Evolutionary conservation across 1,140 invertebrate species (phyloP).

Genomic region (Vanessa tameamea): DNA sequence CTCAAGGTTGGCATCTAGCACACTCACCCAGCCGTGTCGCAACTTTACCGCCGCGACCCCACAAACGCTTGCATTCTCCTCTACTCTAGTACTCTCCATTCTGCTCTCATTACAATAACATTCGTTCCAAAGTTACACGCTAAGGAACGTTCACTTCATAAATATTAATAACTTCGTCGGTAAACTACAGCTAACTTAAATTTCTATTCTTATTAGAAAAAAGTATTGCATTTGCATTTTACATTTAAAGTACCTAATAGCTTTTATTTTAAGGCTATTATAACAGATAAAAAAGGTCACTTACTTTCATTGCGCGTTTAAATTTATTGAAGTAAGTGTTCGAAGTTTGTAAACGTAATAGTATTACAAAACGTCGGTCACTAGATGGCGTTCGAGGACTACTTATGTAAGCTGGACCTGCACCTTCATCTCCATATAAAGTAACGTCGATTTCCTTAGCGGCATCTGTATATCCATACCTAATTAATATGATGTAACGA

Average conservation of each 20-base stretch:
- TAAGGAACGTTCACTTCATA: slow-evolving; percentile 53
- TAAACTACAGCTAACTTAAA: slow-evolving; percentile 31
- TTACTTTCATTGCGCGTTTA: slow-evolving; percentile 19
- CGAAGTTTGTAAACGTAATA: slow-evolving; percentile 27
- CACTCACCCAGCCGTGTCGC: slow-evolving; percentile 45
- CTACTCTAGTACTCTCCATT: slow-evolving; percentile 53
- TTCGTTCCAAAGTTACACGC: slow-evolving; percentile 47
- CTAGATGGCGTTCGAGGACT: slow-evolving; percentile 52
- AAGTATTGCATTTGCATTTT: slow-evolving; percentile 10
- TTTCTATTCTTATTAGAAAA: slow-evolving; percentile 35
- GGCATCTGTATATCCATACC: slow-evolving; percentile 49
- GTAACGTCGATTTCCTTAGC: slow-evolving; percentile 54
- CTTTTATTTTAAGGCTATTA: slow-evolving; percentile 3
- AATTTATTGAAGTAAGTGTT: slow-evolving; percentile 35
- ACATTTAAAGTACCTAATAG: not conserved
- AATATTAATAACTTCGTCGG: slow-evolving; percentile 39
- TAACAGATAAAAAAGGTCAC: not conserved
- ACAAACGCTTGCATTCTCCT: slow-evolving; percentile 65
- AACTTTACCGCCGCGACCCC: slow-evolving; percentile 54
- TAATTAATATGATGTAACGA: slow-evolving; percentile 52
- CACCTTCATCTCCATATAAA: slow-evolving; percentile 60
- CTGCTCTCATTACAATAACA: slow-evolving; percentile 66
- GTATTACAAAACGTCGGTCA: slow-evolving; percentile 40
- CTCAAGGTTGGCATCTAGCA: slow-evolving; percentile 74
- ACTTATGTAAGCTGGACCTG: slow-evolving; percentile 61